A percentile compares a stretch with the other conserved stretches of the same genome.
These are phyloP conservation scores for Ochotona curzoniae DNA, from an alignment of 2,113 vertebrate genomes.

Conservation along the genomic window DNA sequence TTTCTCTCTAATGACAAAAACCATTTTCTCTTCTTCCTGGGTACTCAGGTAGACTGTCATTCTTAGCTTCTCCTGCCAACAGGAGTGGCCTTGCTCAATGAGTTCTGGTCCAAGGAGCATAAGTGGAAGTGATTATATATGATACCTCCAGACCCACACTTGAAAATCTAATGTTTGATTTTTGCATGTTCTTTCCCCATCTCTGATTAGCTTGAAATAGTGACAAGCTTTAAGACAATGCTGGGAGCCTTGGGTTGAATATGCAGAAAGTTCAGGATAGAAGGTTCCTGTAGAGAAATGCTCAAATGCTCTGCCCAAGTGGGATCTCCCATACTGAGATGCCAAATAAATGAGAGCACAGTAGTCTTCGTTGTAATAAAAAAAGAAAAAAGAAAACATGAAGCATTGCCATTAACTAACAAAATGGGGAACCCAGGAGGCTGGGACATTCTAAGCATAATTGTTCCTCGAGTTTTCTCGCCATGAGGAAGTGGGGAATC, in stretches of 20 bases:
- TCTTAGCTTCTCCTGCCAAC: background rate
- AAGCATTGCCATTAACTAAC: background rate
- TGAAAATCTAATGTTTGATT: background rate
- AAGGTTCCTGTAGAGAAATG: background rate
- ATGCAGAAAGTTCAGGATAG: background rate
- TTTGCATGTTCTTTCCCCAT: background rate
- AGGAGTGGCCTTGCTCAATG: background rate
- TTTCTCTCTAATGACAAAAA: background rate
- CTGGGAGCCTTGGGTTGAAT: background rate
- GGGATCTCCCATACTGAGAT: background rate
- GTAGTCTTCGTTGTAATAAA: background rate
- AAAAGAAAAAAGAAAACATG: background rate
- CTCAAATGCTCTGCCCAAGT: background rate
- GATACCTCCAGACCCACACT: background rate
- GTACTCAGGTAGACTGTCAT: background rate
- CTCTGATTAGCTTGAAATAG: background rate
- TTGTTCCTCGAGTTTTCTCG: no score
- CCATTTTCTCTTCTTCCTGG: slow-evolving; percentile 28
- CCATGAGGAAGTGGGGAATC: background rate
- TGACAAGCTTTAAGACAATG: background rate
- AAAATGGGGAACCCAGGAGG: background rate
- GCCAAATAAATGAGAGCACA: background rate
- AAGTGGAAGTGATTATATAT: background rate
- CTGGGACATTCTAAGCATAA: slow-evolving; percentile 18
- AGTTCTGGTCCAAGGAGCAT: background rate